A percentile compares a stretch with the other conserved stretches of the same genome.
phyloP scores from a whole-genome alignment of 1,140 invertebrate species.

The Phymastichus coffea region DNA sequence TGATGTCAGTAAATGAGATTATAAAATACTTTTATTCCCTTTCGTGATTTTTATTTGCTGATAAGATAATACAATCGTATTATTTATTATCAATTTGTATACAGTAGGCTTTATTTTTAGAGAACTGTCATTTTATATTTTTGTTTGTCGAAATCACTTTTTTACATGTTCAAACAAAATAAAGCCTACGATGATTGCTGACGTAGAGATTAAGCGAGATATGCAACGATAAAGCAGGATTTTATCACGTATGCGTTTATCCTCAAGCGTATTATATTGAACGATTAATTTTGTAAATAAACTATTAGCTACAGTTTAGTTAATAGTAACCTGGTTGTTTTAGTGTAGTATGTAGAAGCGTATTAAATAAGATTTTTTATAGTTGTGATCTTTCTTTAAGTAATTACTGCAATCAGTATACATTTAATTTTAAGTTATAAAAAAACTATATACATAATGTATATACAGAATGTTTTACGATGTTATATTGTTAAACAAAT shows the following conservation, averaged over 20 bases:
- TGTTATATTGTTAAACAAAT: slow-evolving; percentile 17
- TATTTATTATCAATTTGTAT: no score
- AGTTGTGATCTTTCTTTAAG: slow-evolving; percentile 13
- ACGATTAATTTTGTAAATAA: neutral
- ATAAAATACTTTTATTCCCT: no score
- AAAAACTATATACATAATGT: neutral
- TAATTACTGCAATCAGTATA: neutral
- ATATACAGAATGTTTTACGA: neutral
- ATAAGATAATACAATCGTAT: no score
- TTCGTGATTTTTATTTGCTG: no score
- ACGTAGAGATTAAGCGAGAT: neutral
- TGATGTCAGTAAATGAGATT: no score
- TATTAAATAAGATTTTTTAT: slow-evolving; percentile 2
- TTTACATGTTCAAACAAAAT: neutral
- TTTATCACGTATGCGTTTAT: neutral
- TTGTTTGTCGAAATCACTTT: neutral
- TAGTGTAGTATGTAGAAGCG: neutral
- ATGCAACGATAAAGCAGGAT: neutral
- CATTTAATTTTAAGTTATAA: slow-evolving; percentile 18
- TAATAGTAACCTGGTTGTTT: neutral
- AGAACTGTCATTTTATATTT: no score
- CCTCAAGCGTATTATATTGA: neutral
- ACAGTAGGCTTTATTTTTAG: no score
- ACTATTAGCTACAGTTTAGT: neutral
- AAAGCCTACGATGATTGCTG: neutral